These are phyloP conservation scores for Saguinus midas DNA, from an alignment of 2,113 vertebrate genomes.

Conservation along the genomic window DNA sequence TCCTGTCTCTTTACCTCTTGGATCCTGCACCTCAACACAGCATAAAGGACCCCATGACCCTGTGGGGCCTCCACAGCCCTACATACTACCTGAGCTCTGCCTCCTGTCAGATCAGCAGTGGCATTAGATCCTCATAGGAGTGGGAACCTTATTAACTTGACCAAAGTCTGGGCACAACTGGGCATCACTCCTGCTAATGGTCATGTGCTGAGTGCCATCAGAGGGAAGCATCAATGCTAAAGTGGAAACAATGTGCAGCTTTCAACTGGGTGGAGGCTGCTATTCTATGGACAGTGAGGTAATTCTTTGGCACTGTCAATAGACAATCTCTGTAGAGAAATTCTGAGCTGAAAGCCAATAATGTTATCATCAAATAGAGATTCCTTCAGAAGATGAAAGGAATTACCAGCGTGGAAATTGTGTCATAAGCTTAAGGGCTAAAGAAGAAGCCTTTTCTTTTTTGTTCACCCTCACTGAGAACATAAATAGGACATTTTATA, in stretches of 20 bases:
- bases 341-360: neutral
- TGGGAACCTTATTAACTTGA: neutral
- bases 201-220: neutral
- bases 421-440: neutral
- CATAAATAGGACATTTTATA: neutral
- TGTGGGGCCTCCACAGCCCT: too few species aligned
- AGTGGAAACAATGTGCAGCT: neutral
- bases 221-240: neutral
- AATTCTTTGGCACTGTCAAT: neutral
- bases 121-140: too few species aligned
- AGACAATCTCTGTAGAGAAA: neutral
- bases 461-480: neutral
- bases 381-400: neutral
- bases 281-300: neutral
- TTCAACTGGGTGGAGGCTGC: neutral
- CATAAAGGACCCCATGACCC: too few species aligned
- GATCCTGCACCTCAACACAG: too few species aligned
- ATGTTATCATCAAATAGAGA: neutral
- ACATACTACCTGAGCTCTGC: too few species aligned
- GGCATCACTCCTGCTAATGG: neutral
- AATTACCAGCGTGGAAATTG: neutral
- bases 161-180: neutral
- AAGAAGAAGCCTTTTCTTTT: neutral
- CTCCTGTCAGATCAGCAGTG: too few species aligned
- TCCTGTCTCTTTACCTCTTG: too few species aligned